Percentiles rank a stretch among this genome's conserved stretches.
Evolutionary conservation across 2,113 vertebrate species (phyloP).

Genomic region (Microtus oregoni): DNA sequence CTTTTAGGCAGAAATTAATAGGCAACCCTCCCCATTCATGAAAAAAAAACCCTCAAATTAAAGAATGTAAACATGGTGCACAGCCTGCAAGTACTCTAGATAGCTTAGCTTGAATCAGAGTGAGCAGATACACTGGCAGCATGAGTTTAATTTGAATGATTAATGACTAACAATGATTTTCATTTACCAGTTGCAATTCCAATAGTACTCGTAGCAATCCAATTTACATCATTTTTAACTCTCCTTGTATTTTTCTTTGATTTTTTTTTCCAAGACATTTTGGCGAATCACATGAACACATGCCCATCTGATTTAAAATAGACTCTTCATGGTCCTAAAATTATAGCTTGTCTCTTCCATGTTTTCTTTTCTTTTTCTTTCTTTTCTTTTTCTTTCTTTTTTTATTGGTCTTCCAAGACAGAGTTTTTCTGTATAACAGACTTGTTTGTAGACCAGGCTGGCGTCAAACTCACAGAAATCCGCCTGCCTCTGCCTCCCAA

Average conservation of each 20-base stretch:
- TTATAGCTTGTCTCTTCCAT: background rate
- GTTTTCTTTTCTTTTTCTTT: too few species aligned
- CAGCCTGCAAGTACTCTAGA: background rate
- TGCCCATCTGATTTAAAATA: conserved; percentile 30
- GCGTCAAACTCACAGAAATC: too few species aligned
- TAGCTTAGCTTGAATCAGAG: background rate
- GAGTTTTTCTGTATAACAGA: too few species aligned
- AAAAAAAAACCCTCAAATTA: conserved; percentile 6
- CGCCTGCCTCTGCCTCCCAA: too few species aligned
- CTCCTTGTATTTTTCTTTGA: background rate
- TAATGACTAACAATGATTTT: conserved; percentile 42
- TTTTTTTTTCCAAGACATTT: conserved; percentile 29
- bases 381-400: too few species aligned
- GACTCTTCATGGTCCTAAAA: background rate
- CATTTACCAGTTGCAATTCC: background rate
- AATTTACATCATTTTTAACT: background rate
- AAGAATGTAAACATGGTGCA: conserved; percentile 29
- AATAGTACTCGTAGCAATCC: background rate
- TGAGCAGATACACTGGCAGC: background rate
- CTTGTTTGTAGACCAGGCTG: too few species aligned
- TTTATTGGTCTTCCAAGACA: too few species aligned
- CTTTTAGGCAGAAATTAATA: background rate
- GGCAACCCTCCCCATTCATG: background rate
- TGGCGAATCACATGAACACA: background rate
- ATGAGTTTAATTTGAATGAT: conserved; percentile 26